Percentiles rank a stretch among this genome's conserved stretches.
These are phyloP conservation scores for Enteromius trimaculatus DNA, from an alignment of 2,797 vertebrate genomes.

Conservation along the genomic window DNA sequence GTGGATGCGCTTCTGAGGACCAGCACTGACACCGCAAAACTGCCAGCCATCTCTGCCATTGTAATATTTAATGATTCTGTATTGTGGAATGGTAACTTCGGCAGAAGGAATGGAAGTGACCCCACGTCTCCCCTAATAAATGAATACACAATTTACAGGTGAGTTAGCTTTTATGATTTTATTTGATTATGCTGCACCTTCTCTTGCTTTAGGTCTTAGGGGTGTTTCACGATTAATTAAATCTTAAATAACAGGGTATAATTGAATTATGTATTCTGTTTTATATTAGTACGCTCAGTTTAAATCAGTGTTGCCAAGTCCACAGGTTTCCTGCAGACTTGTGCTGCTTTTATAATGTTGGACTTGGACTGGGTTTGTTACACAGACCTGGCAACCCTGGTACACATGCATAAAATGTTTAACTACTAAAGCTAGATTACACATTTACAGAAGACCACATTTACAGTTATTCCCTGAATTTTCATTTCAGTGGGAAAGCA, in stretches of 20 bases:
- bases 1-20: conserved; percentile 80
- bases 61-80: conserved; percentile 89
- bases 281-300: neutral
- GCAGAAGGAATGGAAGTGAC: conserved; percentile 85
- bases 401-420: neutral
- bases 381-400: neutral
- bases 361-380: neutral
- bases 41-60: conserved; percentile 87
- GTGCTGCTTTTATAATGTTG: neutral
- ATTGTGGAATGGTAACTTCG: conserved; percentile 92
- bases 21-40: conserved; percentile 73
- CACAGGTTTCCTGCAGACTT: neutral
- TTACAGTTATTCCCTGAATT: neutral
- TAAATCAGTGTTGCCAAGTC: neutral
- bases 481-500: neutral
- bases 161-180: conserved; percentile 36
- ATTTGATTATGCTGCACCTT: neutral
- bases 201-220: neutral
- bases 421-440: neutral
- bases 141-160: conserved; percentile 92
- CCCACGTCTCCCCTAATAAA: conserved; percentile 79
- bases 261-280: neutral
- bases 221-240: neutral
- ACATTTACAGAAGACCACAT: neutral
- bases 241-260: neutral